Conservation (phyloP, 2,797 vertebrate genomes). For the Lemur catta region DNA sequence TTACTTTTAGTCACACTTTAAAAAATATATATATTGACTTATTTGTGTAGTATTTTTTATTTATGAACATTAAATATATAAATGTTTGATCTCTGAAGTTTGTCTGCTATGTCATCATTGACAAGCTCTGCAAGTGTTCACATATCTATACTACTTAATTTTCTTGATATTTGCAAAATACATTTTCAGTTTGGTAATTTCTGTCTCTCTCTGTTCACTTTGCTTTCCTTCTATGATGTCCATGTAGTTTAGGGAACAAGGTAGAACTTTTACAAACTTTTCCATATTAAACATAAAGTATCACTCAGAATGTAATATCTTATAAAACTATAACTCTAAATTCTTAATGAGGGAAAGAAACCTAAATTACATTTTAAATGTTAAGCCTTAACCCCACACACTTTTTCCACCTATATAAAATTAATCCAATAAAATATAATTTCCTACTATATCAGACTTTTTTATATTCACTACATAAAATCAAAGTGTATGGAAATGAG, state of each 20-base stretch:
- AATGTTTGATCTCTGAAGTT: neutral
- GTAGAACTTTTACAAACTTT: neutral
- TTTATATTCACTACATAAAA: constrained; percentile 58
- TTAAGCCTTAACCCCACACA: neutral
- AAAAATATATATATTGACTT: neutral
- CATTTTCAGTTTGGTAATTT: neutral
- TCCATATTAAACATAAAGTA: constrained; percentile 5
- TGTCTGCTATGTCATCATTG: neutral
- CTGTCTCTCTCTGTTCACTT: neutral
- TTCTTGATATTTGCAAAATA: neutral
- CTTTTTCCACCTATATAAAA: constrained; percentile 59
- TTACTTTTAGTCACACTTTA: neutral
- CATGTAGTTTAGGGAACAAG: neutral
- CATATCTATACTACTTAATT: neutral
- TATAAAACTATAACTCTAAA: constrained; percentile 23
- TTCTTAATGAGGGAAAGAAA: constrained; percentile 41
- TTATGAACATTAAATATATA: neutral
- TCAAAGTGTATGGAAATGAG: constrained; percentile 40
- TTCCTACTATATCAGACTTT: constrained; percentile 41
- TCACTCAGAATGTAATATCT: neutral
- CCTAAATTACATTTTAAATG: constrained; percentile 58
- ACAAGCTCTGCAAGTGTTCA: neutral
- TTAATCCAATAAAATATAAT: constrained; percentile 58
- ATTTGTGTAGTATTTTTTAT: neutral
- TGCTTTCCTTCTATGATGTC: neutral